These are phyloP conservation scores for Petrophora chlorosata DNA, from an alignment of 2,888 invertebrate genomes.

Conservation along the genomic window DNA sequence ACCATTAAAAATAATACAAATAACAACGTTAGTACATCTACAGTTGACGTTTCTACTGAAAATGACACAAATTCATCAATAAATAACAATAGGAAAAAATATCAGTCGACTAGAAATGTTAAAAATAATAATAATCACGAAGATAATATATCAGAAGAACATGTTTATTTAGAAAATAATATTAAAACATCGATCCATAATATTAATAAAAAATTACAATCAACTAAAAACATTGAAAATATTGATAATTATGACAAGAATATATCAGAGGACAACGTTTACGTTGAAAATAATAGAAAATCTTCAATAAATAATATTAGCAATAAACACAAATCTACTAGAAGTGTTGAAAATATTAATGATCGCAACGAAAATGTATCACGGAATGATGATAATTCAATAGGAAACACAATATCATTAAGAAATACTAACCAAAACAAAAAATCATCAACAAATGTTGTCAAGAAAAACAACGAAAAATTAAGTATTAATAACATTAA, in stretches of 20 bases:
- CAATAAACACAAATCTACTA: neutral
- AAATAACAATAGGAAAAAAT: too few relatives aligned
- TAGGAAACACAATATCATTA: neutral
- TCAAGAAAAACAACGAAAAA: neutral
- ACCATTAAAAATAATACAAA: neutral
- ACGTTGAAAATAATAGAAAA: too few relatives aligned
- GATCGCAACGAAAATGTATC: neutral
- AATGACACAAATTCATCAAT: neutral
- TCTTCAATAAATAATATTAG: neutral
- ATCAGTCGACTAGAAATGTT: neutral
- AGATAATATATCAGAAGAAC: neutral
- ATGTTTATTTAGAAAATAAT: too few relatives aligned
- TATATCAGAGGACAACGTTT: too few relatives aligned
- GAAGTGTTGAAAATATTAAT: neutral
- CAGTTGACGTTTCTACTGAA: neutral
- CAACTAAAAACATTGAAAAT: neutral
- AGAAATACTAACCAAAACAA: neutral
- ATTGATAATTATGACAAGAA: neutral
- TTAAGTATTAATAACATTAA: neutral
- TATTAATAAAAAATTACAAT: neutral
- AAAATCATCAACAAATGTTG: neutral
- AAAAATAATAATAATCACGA: neutral
- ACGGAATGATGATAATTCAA: neutral
- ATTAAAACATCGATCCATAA: too few relatives aligned
- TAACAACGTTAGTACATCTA: neutral